A percentile compares a stretch with the other conserved stretches of the same genome.
Conservation (phyloP, 1,140 invertebrate species). For the Eupristina koningsbergeri region DNA sequence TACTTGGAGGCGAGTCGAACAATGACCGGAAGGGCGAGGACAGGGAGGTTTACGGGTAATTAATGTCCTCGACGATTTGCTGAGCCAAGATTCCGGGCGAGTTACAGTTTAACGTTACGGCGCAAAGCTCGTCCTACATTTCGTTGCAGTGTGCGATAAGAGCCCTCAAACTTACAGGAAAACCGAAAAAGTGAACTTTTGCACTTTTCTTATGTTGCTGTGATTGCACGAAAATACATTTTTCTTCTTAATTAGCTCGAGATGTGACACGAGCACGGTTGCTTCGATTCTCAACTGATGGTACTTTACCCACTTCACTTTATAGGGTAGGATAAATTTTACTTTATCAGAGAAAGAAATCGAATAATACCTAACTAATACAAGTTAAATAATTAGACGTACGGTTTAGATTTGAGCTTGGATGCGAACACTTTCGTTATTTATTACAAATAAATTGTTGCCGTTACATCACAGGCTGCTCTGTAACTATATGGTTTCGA, state of each 20-base stretch:
- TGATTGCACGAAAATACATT: background rate
- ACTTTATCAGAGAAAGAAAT: background rate
- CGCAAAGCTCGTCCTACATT: constrained; percentile 52
- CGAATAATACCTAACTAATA: too few species aligned
- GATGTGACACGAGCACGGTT: too few species aligned
- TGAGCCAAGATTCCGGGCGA: constrained; percentile 57
- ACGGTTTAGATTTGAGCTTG: too few species aligned
- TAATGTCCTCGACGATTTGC: constrained; percentile 44
- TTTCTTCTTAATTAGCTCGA: background rate
- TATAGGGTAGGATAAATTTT: background rate
- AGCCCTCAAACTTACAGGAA: background rate
- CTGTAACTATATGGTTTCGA: background rate
- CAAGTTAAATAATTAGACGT: too few species aligned
- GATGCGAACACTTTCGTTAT: background rate
- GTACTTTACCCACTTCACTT: background rate
- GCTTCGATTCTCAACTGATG: background rate
- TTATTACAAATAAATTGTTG: background rate
- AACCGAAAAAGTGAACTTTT: background rate
- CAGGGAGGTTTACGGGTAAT: constrained; percentile 23
- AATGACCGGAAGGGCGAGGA: background rate
- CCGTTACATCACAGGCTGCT: background rate
- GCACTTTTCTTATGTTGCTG: background rate
- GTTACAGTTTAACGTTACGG: constrained; percentile 59
- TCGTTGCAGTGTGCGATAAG: background rate
- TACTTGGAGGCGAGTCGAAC: too few species aligned